Evolutionary conservation across 2,888 invertebrate genomes (phyloP).

Genomic region (Belgica antarctica): DNA sequence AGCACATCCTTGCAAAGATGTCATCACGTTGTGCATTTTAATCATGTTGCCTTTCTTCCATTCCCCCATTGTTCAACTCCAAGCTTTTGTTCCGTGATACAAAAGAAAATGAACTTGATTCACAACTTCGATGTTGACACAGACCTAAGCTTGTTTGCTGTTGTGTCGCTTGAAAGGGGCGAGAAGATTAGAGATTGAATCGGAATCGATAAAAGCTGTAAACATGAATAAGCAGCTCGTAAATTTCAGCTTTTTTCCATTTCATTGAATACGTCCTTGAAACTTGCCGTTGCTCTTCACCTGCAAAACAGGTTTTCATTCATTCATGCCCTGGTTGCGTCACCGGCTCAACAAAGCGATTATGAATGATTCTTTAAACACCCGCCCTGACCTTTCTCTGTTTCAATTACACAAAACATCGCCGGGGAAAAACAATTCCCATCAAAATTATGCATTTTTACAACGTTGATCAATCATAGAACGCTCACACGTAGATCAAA

Average conservation of each 20-base stretch:
- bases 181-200: neutral
- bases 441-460: too few relatives aligned
- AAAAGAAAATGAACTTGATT: neutral
- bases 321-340: neutral
- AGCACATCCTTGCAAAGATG: too few relatives aligned
- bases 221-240: neutral
- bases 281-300: neutral
- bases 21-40: neutral
- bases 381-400: neutral
- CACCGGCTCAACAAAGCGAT: neutral
- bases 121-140: too few relatives aligned
- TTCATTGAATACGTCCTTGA: neutral
- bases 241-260: too few relatives aligned
- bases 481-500: too few relatives aligned
- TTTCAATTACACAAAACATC: too few relatives aligned
- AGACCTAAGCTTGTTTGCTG: too few relatives aligned
- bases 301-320: neutral
- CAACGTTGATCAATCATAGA: too few relatives aligned
- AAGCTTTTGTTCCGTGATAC: conserved; percentile 4
- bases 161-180: neutral
- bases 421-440: too few relatives aligned
- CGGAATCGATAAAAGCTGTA: neutral
- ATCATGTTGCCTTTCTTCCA: neutral
- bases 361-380: neutral
- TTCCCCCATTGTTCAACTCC: neutral